Percentiles rank a stretch among this genome's conserved stretches.
Evolutionary conservation across 1,140 invertebrate genomes (phyloP).

Genomic region (Drosophila lacertosa): DNA sequence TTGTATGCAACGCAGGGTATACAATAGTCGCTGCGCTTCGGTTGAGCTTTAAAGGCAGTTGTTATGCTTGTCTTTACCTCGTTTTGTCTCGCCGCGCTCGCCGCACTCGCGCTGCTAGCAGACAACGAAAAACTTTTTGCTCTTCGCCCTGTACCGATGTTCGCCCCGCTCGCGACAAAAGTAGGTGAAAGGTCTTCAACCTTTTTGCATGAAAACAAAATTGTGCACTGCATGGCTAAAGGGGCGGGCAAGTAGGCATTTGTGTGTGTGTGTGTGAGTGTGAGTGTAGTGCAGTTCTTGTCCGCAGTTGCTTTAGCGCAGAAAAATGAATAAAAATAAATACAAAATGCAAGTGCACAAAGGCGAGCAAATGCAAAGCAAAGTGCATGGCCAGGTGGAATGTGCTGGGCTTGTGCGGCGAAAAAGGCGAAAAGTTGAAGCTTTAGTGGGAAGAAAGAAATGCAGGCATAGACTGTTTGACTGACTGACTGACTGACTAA

Average conservation of each 20-base stretch:
- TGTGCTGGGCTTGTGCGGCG: conserved; percentile 3
- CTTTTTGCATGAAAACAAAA: conserved; percentile 81
- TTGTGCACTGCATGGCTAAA: conserved; percentile 50
- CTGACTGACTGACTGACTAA: conserved; percentile 18
- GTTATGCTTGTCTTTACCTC: conserved; percentile 21
- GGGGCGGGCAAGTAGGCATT: conserved; percentile 11
- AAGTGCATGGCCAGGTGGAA: conserved; percentile 37
- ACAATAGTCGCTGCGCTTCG: not conserved
- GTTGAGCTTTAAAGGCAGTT: not conserved
- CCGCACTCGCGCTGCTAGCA: conserved; percentile 3
- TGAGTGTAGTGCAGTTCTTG: conserved; percentile 6
- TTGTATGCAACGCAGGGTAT: conserved; percentile 18
- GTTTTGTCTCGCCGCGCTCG: conserved; percentile 16
- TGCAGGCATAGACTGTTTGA: conserved; percentile 12
- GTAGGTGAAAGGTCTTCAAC: conserved; percentile 82
- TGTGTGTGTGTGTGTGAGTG: conserved; percentile 2
- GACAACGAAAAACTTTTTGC: conserved; percentile 21
- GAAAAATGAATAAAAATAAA: conserved; percentile 46
- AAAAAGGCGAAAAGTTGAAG: not conserved
- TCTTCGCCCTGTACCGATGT: conserved; percentile 36
- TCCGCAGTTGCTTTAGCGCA: conserved; percentile 7
- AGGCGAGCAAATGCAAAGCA: conserved; percentile 19
- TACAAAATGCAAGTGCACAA: conserved; percentile 50
- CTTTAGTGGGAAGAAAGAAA: not conserved
- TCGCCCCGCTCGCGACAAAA: conserved; percentile 51